These are phyloP conservation scores for Nyleta sp. DNA, from an alignment of 2,888 invertebrate genomes.

Conservation along the genomic window DNA sequence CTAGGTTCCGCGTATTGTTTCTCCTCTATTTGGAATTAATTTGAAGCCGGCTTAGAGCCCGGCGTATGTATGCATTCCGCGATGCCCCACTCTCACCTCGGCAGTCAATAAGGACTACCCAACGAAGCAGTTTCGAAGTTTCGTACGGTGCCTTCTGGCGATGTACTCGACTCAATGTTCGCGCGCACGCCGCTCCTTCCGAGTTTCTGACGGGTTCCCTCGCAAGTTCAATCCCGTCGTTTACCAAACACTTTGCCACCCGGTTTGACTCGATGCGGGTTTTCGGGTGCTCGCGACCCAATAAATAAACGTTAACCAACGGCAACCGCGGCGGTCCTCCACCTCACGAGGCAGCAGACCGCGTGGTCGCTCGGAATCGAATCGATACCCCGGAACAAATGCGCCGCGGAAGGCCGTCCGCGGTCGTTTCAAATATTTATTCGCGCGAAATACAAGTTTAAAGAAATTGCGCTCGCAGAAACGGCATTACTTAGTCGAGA, in stretches of 20 bases:
- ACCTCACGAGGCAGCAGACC: too few species aligned
- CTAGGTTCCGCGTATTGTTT: slow-evolving; percentile 68
- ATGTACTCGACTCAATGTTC: slow-evolving; percentile 71
- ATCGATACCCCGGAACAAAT: neutral
- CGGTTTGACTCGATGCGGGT: slow-evolving; percentile 61
- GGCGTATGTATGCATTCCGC: slow-evolving; percentile 67
- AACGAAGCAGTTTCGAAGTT: slow-evolving; percentile 78
- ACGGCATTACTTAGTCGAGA: slow-evolving; percentile 51
- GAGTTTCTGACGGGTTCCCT: slow-evolving; percentile 63
- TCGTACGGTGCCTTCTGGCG: slow-evolving; percentile 69
- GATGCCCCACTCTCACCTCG: slow-evolving; percentile 72
- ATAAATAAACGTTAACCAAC: too few species aligned
- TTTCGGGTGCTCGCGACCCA: too few species aligned
- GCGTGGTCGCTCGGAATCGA: too few species aligned
- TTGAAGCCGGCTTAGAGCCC: slow-evolving; percentile 78
- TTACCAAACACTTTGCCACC: slow-evolving; percentile 64
- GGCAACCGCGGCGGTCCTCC: too few species aligned
- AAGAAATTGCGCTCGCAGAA: slow-evolving; percentile 45
- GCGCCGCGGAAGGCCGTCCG: too few species aligned
- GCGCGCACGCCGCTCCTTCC: slow-evolving; percentile 61
- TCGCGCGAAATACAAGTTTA: slow-evolving; percentile 36
- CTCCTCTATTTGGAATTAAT: slow-evolving; percentile 77
- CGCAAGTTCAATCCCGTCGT: slow-evolving; percentile 66
- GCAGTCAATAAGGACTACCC: slow-evolving; percentile 79
- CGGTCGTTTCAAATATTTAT: slow-evolving; percentile 26